A percentile compares a stretch with the other conserved stretches of the same genome.
phyloP scores from a whole-genome alignment of 1,140 invertebrate species.

The Papilio dardanus region DNA sequence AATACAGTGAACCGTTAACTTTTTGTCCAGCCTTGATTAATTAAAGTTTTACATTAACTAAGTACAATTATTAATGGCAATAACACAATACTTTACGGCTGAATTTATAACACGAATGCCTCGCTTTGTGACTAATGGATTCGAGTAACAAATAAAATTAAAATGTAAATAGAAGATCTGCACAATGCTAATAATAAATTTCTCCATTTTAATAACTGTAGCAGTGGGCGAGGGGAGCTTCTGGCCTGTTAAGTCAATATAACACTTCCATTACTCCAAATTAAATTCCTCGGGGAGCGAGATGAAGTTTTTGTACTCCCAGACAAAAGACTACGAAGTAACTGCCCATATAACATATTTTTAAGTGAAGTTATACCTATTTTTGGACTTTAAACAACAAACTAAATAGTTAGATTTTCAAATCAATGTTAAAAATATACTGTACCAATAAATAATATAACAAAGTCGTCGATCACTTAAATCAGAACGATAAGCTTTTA shows the following conservation, averaged over 20 bases:
- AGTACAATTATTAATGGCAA: constrained; percentile 18
- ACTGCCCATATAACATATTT: constrained; percentile 54
- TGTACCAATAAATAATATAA: not conserved
- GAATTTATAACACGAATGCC: constrained; percentile 71
- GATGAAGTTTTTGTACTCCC: constrained; percentile 80
- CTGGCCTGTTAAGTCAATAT: constrained; percentile 82
- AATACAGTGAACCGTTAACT: not conserved
- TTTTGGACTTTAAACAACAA: not conserved
- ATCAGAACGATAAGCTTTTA: not conserved
- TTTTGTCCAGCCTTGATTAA: constrained; percentile 18
- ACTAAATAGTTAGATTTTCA: no score
- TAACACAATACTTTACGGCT: constrained; percentile 43
- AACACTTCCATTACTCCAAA: constrained; percentile 82
- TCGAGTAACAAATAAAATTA: constrained; percentile 81
- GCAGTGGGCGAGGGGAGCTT: constrained; percentile 73
- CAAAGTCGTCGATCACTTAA: not conserved
- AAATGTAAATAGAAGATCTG: constrained; percentile 80
- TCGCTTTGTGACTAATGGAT: constrained; percentile 77
- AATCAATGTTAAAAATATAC: not conserved
- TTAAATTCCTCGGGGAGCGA: constrained; percentile 81
- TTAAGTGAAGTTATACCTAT: constrained; percentile 38
- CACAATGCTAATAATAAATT: constrained; percentile 82
- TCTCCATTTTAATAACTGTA: constrained; percentile 82
- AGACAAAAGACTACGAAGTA: constrained; percentile 74
- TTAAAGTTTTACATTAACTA: constrained; percentile 25